Percentiles rank a stretch among this genome's conserved stretches.
phyloP scores from a whole-genome alignment of 2,113 vertebrate species.

The Gnathochromis pfefferi region DNA sequence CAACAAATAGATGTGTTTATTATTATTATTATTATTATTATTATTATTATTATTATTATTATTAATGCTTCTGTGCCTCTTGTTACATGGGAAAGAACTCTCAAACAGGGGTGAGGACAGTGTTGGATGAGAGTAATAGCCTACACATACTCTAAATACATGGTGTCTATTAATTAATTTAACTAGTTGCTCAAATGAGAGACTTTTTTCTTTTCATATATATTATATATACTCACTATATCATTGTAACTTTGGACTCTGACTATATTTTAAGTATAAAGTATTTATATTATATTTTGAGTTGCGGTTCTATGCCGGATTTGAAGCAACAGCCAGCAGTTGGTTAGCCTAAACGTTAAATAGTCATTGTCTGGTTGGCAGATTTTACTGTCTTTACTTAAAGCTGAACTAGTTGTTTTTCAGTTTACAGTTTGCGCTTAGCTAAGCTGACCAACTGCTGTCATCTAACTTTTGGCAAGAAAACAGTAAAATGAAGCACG shows the following conservation, averaged over 20 bases:
- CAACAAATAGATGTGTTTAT: constrained; percentile 25
- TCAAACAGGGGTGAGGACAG: background rate
- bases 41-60: background rate
- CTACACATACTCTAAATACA: background rate
- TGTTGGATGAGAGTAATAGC: background rate
- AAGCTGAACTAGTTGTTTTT: background rate
- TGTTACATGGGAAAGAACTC: background rate
- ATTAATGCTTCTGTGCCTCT: background rate
- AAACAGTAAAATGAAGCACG: background rate
- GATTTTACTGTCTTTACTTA: background rate
- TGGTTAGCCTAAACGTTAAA: background rate
- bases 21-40: background rate
- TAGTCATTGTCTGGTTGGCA: background rate
- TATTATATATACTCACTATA: background rate
- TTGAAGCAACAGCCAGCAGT: background rate
- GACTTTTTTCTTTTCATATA: background rate
- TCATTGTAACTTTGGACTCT: background rate
- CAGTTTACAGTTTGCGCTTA: background rate
- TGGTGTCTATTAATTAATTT: background rate
- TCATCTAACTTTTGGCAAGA: background rate
- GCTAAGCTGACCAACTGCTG: background rate
- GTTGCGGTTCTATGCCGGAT: background rate
- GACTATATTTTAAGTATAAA: background rate
- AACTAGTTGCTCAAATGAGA: background rate
- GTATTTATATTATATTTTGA: background rate